Evolutionary conservation across 2,888 invertebrate genomes (phyloP).

Genomic region (Meghimatium bilineatum): DNA sequence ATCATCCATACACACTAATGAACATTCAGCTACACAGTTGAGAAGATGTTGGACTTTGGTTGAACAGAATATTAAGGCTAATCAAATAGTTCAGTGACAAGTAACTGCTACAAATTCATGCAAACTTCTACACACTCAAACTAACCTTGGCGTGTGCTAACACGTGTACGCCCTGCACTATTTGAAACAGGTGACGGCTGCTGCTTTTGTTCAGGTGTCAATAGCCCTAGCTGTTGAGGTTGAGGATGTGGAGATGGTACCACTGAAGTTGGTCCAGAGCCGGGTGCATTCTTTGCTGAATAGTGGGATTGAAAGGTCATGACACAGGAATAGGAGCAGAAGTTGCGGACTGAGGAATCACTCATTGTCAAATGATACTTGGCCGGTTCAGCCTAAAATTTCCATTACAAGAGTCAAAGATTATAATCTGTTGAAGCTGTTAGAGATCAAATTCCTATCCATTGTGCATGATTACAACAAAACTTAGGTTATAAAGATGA

Average conservation of each 20-base stretch:
- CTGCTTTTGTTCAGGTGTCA: background rate
- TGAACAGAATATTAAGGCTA: too few relatives aligned
- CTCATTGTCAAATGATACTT: conserved; percentile 79
- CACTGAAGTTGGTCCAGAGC: background rate
- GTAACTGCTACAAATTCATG: too few relatives aligned
- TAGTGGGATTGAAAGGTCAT: conserved; percentile 77
- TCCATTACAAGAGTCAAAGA: background rate
- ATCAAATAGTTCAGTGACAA: too few relatives aligned
- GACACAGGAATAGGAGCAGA: conserved; percentile 77
- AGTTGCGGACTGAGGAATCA: conserved; percentile 78
- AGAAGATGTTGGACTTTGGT: too few relatives aligned
- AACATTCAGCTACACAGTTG: too few relatives aligned
- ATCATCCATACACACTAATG: too few relatives aligned
- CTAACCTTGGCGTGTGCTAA: conserved; percentile 34
- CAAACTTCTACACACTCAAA: too few relatives aligned
- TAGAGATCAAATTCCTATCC: too few relatives aligned
- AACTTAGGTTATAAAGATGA: too few relatives aligned
- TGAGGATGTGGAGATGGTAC: background rate
- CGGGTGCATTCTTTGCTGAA: conserved; percentile 40
- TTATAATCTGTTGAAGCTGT: too few relatives aligned
- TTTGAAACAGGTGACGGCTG: background rate
- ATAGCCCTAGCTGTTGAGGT: background rate
- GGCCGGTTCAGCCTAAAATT: conserved; percentile 66
- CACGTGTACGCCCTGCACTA: background rate
- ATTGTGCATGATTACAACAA: too few relatives aligned